Base-by-base conservation (phyloP, 2,888 invertebrate species). In the Lasioglossum zephyrum region DNA sequence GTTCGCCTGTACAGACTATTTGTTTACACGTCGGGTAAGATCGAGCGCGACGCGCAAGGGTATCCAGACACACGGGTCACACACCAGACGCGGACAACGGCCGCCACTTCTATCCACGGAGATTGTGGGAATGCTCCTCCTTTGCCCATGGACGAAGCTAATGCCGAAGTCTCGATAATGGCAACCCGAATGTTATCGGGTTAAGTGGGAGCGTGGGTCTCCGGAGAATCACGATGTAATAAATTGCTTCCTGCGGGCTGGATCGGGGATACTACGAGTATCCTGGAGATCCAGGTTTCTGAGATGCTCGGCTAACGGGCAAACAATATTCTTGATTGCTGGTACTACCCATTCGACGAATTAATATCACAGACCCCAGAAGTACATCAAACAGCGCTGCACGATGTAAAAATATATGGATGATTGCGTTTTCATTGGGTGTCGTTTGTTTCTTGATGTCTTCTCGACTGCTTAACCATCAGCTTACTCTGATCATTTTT, bases 151-250 rank as follows among this genome's bases (percentile, higher is more conserved):
- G 66, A 72, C 49, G 39, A 63, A 60, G 49, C 39, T 81, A 66
- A 76, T 49, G 53, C 22, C 77, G 44, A 74, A 73, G 57, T 76
- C 63, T 74, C 73, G 74, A 87, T 81, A 81, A 76, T 70, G 72
- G 9, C 70, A 53, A 77, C 72, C 66, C 77, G 57, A 78, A 80
- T 47, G 77, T 87, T 87, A 86, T 85, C 89, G 87, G 47, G 53
- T 49, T 73, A 81, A 87, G 26, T 77, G 66, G 81, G 74, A 75
- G 69, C 63, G 66, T 31, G n/a, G 63, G 73, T 75, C 81, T 70
- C 74, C 41, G 47, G 18, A 41, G 70, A 79, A 74, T 76, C 77
- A 60, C 82, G 85, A 89, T 88, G 41, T 70, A 89, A 81, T 53
- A 81, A 82, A 85, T 84, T 81, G 70, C 78, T 88, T 76, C 70